Evolutionary conservation across 2,888 invertebrate species (phyloP).

Genomic region (Tanypteryx hageni): DNA sequence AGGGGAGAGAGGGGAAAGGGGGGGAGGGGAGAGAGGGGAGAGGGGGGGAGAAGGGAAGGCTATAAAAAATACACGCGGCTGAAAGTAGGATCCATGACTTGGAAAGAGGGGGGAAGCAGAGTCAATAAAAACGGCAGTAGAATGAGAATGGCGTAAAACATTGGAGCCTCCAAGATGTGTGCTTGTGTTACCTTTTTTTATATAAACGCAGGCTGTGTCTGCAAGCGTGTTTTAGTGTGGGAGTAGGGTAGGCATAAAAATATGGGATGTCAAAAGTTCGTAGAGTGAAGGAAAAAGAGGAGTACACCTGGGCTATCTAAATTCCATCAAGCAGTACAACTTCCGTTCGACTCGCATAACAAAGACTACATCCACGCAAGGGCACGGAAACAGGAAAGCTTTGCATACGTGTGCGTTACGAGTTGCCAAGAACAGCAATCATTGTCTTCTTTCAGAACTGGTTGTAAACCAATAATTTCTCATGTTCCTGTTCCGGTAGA

Average conservation of each 20-base stretch:
- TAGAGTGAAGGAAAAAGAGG: neutral
- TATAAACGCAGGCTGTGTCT: neutral
- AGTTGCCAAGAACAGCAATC: too few relatives aligned
- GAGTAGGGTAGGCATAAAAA: neutral
- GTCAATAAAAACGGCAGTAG: neutral
- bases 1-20: neutral
- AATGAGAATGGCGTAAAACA: neutral
- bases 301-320: neutral
- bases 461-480: too few relatives aligned
- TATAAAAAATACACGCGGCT: constrained; percentile 6
- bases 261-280: neutral
- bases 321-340: too few relatives aligned
- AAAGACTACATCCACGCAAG: too few relatives aligned
- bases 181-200: constrained; percentile 18
- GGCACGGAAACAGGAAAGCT: too few relatives aligned
- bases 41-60: neutral
- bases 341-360: too few relatives aligned
- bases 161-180: constrained; percentile 8
- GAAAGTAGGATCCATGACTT: neutral
- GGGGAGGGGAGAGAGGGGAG: too few relatives aligned
- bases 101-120: neutral
- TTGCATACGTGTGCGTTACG: too few relatives aligned
- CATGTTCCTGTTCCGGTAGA: too few relatives aligned
- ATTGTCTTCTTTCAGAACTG: too few relatives aligned
- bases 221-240: neutral